These are phyloP conservation scores for Recurvirostra avosetta DNA, from an alignment of 2,113 vertebrate species.

Conservation along the genomic window DNA sequence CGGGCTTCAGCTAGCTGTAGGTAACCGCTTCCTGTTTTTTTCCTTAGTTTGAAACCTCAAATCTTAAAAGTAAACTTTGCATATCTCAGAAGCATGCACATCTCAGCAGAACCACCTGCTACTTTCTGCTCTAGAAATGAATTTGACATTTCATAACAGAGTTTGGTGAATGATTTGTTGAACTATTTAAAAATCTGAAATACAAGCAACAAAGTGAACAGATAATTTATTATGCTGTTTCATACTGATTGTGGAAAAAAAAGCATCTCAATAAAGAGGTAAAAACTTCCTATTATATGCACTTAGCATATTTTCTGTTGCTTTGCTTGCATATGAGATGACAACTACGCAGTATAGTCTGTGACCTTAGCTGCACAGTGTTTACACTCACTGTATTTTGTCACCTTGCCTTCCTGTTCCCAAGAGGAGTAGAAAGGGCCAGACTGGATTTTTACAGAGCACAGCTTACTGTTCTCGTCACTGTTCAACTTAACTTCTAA, in stretches of 20 bases:
- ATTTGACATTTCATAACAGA: not conserved
- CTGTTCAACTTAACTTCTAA: not conserved
- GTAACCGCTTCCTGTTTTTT: slow-evolving; percentile 51
- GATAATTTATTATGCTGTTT: not conserved
- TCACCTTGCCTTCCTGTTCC: not conserved
- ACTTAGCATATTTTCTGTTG: not conserved
- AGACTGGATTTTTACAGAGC: not conserved
- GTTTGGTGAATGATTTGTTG: not conserved
- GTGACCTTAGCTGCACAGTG: not conserved
- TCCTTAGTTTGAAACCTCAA: not conserved
- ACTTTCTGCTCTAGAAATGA: not conserved
- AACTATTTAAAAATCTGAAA: not conserved
- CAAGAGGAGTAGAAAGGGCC: not conserved
- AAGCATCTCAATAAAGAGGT: not conserved
- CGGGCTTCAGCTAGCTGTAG: not conserved
- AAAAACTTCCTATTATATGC: not conserved
- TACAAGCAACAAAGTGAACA: not conserved
- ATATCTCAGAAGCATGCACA: not conserved
- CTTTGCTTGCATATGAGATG: not conserved
- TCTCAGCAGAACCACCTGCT: not conserved
- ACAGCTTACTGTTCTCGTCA: not conserved
- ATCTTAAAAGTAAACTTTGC: not conserved
- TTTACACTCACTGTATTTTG: not conserved
- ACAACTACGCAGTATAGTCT: not conserved
- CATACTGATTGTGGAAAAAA: not conserved